Percentiles rank a stretch among this genome's conserved stretches.
Evolutionary conservation across 2,113 vertebrate species (phyloP).

Genomic region (Suricata suricatta): DNA sequence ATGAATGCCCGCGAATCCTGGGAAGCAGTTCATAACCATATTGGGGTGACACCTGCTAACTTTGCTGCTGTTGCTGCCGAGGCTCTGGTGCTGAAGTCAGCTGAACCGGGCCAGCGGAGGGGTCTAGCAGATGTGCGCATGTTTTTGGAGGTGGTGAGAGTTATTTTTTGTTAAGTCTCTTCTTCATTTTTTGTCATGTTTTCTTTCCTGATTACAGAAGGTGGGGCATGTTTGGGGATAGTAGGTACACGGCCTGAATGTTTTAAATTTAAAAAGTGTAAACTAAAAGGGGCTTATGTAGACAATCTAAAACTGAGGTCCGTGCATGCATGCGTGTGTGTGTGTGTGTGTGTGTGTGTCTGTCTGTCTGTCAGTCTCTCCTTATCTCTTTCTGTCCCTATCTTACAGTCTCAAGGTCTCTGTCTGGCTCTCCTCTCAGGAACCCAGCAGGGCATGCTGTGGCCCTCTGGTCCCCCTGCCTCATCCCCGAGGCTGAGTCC

Average conservation of each 20-base stretch:
- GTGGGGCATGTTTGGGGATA: neutral
- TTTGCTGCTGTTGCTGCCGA: slow-evolving; percentile 56
- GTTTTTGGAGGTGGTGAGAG: slow-evolving; percentile 58
- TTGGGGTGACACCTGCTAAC: slow-evolving; percentile 82
- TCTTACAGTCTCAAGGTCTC: neutral
- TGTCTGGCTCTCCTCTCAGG: slow-evolving; percentile 47
- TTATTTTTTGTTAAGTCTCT: slow-evolving; percentile 24
- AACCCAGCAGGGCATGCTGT: neutral
- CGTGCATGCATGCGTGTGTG: neutral
- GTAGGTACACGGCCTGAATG: neutral
- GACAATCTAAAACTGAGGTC: neutral
- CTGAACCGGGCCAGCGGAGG: slow-evolving; percentile 77
- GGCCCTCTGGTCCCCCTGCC: neutral
- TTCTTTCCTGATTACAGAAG: slow-evolving; percentile 55
- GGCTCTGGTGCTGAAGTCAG: slow-evolving; percentile 83
- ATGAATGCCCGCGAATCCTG: slow-evolving; percentile 80
- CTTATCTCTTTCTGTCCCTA: neutral
- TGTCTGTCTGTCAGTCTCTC: neutral
- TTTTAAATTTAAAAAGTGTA: slow-evolving; percentile 19
- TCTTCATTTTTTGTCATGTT: slow-evolving; percentile 20
- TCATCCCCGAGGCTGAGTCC: neutral
- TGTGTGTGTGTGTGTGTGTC: neutral
- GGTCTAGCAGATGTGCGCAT: slow-evolving; percentile 84
- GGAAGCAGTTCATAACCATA: slow-evolving; percentile 75
- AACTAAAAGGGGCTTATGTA: neutral